phyloP scores from a whole-genome alignment of 2,113 vertebrate species.

The Promerops cafer region DNA sequence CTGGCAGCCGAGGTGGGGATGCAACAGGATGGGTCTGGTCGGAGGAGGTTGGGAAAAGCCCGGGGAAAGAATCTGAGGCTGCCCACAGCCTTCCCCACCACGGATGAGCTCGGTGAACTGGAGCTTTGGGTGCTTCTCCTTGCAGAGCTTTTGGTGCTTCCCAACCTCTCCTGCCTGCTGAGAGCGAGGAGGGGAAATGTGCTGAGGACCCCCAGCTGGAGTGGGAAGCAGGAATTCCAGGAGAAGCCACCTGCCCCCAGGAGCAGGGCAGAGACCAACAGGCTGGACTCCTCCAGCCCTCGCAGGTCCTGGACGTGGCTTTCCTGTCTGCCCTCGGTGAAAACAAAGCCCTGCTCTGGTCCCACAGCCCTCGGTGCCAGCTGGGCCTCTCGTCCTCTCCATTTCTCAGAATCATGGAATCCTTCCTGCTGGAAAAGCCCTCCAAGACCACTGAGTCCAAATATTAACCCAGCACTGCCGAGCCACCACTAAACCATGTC shows the following conservation, averaged over 20 bases:
- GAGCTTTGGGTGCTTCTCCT: not conserved
- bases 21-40: not conserved
- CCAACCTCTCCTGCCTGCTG: not conserved
- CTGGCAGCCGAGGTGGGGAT: not conserved
- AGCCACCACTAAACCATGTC: not conserved
- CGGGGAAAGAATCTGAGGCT: not conserved
- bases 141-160: not conserved
- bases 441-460: not conserved
- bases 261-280: not conserved
- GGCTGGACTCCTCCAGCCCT: not conserved
- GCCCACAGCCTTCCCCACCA: not conserved
- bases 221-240: not conserved
- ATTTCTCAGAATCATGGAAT: not conserved
- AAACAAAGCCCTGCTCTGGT: not conserved
- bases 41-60: not conserved
- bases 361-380: not conserved
- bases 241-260: accelerated
- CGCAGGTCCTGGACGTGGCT: accelerated
- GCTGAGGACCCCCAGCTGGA: not conserved
- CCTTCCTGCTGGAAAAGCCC: not conserved
- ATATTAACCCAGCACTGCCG: not conserved
- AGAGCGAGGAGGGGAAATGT: not conserved
- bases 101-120: not conserved
- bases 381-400: not conserved
- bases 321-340: not conserved